Percentiles rank a stretch among this genome's conserved stretches.
phyloP scores from a whole-genome alignment of 2,113 vertebrate genomes.

The Chloebia gouldiae region DNA sequence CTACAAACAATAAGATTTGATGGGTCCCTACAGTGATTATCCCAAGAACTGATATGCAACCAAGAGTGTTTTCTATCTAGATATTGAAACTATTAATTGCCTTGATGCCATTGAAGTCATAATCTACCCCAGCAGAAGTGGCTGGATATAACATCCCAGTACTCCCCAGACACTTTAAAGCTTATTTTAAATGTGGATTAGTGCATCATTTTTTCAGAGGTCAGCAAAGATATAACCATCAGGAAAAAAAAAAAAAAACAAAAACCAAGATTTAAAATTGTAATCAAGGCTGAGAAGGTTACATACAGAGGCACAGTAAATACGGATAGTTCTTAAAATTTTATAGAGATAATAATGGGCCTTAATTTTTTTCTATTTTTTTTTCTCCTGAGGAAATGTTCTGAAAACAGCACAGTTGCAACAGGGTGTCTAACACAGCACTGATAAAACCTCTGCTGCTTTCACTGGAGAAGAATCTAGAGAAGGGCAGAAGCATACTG shows the following conservation, averaged over 20 bases:
- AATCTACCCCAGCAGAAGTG: background rate
- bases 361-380: background rate
- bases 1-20: conserved; percentile 15
- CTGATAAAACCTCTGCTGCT: background rate
- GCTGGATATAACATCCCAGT: background rate
- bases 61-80: background rate
- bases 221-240: background rate
- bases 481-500: background rate
- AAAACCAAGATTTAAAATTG: conserved; percentile 5
- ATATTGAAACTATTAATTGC: conserved; percentile 59
- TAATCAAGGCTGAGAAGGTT: background rate
- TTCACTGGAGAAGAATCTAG: background rate
- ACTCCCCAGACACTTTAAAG: background rate
- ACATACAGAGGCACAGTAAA: background rate
- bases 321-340: background rate
- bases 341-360: background rate
- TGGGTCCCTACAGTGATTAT: conserved; percentile 18
- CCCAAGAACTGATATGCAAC: background rate
- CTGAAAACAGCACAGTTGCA: background rate
- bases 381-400: background rate
- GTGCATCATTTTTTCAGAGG: background rate
- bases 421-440: background rate
- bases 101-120: conserved; percentile 15
- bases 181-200: conserved; percentile 25
- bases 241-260: background rate